Evolutionary conservation across 1,140 invertebrate species (phyloP), one percentile per base, ranked within the genome.

Genomic region (Sitophilus oryzae): DNA sequence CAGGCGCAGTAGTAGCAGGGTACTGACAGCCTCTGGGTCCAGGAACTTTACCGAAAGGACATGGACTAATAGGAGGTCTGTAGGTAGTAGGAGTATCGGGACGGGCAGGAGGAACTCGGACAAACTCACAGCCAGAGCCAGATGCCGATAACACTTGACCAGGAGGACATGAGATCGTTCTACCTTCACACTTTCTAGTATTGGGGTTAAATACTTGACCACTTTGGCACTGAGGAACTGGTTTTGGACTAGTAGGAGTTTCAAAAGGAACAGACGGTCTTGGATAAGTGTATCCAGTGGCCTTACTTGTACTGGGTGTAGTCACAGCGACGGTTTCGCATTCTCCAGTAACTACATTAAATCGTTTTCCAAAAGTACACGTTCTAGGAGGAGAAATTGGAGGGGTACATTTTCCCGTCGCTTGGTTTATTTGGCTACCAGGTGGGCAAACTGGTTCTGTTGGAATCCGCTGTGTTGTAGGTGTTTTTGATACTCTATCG

Each of bases 191-290:
- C 19, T 22, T n/a, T 19, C 41, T 34, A 11, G 48, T 58, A 21
- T 35, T 34, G 16, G 14, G 6, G 19, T 58, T 58, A 10, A 52
- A 23, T 15, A 20, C 37, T 34, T 47, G 46, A 19, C 52, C 58
- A 55, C 51, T 10, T 1, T 20, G 15, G 21, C 42, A 44, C 20
- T 15, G 22, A 25, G 22, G n/a, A 16, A 11, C 9, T 8, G 51
- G 51, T 53, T 15, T 37, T 15, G 16, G 30, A 16, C 41, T 53
- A 10, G 52, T 53, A 11, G 34, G 21, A 16, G 34, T 37, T 36
- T 53, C 54, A 50, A 56, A 52, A 8, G 55, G 56, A n/a, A 21
- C 43, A 6, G 36, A 15, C 15, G 53, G 53, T 30, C 22, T 48
- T 9, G 53, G 46, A 14, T 56, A 56, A 18, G 40, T 49, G 37